Base-by-base conservation (phyloP, 2,888 invertebrate species). In the Tanytarsus gracilentus region DNA sequence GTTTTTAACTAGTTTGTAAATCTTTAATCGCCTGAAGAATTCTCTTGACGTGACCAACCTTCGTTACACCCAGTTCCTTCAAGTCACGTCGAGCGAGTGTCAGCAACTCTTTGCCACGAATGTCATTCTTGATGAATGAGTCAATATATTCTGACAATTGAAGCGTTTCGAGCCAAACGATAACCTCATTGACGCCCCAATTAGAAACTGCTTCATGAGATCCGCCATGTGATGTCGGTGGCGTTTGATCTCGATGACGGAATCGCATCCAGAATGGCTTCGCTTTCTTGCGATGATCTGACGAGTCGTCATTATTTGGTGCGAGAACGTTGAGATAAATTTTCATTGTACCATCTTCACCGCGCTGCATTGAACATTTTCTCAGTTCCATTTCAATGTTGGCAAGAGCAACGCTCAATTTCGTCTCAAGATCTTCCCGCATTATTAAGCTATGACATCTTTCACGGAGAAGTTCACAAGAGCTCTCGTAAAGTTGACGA, bases 21-120 rank as follows among this genome's bases (percentile, higher is more conserved):
- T 95, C 94, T 74, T 90, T 89, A 63, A 95, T 90, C 21, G 90
- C 93, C 72, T 93, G 91, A 64, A 94, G 82, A 65, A 98, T 89
- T 68, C 97, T 82, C 76, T 97, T 97, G 27, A 96, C 86, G 72
- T 97, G 97, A 1, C 97, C 97, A 55, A 97, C 91, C 76, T 97
- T 97, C 8, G 86, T 86, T 59, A 97, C 86, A 7, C 96, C 96
- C 49, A 97, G 79, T 65, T 97, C 97, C 71, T 93, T 84, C 4
- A 91, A 78, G 71, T 92, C 91, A 14, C 93, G 77, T 56, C 95
- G 77, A 2, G 93, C 93, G 61, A 98, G 75, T 1, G 88, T 84
- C 3, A 95, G 77, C 27, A 97, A 77, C 70, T 96, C 96, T 30
- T 87, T 79, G 1, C 96, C 97, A 29, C 92, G 83, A 67, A 97